Evolutionary conservation across 1,140 invertebrate species (phyloP).

Genomic region (Drosophila equinoxialis): DNA sequence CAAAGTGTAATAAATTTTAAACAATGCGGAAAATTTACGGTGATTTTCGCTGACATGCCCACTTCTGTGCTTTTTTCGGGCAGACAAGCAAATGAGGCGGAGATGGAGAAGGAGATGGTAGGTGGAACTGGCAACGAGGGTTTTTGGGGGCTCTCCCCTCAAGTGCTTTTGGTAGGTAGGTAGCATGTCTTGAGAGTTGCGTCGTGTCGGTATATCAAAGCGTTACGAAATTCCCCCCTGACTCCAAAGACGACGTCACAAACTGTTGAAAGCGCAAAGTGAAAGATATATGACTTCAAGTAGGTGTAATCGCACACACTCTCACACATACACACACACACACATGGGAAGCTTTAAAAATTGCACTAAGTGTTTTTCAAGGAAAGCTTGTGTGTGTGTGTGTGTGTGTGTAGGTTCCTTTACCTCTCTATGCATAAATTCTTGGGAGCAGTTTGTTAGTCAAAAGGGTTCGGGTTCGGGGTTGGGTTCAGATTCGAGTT

Average conservation of each 20-base stretch:
- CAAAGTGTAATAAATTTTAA: constrained; percentile 82
- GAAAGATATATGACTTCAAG: constrained; percentile 81
- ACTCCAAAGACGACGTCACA: constrained; percentile 63
- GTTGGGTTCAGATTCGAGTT: neutral
- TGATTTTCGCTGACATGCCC: constrained; percentile 81
- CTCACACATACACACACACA: constrained; percentile 34
- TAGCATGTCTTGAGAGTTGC: constrained; percentile 62
- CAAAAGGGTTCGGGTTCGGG: constrained; percentile 40
- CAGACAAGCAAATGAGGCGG: constrained; percentile 28
- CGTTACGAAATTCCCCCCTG: constrained; percentile 61
- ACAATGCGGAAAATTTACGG: constrained; percentile 81
- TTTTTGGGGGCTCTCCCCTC: constrained; percentile 19
- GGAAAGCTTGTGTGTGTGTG: constrained; percentile 53
- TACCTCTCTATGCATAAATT: constrained; percentile 49
- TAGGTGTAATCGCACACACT: constrained; percentile 76
- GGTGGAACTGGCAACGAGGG: neutral
- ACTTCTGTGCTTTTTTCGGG: constrained; percentile 69
- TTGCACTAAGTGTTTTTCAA: constrained; percentile 67
- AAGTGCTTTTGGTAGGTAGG: constrained; percentile 68
- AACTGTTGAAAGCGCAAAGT: constrained; percentile 80
- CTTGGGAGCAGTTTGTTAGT: constrained; percentile 41
- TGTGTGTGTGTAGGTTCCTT: constrained; percentile 20
- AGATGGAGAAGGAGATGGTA: neutral
- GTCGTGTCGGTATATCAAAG: constrained; percentile 75
- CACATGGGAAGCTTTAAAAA: constrained; percentile 55